phyloP scores from a whole-genome alignment of 30 jellyfish, hydroid and myxozoan species.

The Turritopsis rubra region DNA sequence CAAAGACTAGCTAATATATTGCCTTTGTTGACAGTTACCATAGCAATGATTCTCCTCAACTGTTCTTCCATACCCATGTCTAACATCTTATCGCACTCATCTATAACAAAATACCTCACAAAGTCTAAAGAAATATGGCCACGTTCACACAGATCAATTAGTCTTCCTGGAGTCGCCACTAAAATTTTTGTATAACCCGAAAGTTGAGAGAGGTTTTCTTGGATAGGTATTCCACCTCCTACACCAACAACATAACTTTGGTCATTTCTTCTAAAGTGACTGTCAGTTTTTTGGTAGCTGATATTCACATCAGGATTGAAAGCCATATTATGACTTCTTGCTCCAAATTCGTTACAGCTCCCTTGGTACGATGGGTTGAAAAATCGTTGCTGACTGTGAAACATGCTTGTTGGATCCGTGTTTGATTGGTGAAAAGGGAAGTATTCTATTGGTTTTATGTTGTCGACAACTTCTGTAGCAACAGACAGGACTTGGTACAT shows the following conservation, averaged over 20 bases:
- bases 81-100: slow-evolving; percentile 91
- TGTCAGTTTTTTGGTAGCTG: background rate
- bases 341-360: background rate
- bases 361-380: background rate
- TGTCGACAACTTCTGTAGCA: slow-evolving; percentile 5
- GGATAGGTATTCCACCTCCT: slow-evolving; percentile 78
- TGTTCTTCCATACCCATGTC: slow-evolving; percentile 88
- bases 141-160: slow-evolving; percentile 53
- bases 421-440: background rate
- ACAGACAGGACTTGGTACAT: slow-evolving; percentile 65
- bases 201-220: slow-evolving; percentile 33
- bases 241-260: slow-evolving; percentile 32
- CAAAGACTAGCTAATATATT: slow-evolving; percentile 46
- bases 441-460: background rate
- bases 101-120: slow-evolving; percentile 60
- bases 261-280: background rate
- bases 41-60: slow-evolving; percentile 54
- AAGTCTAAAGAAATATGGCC: slow-evolving; percentile 20
- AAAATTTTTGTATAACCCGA: slow-evolving; percentile 28
- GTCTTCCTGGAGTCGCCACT: slow-evolving; percentile 95
- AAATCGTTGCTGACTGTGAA: background rate
- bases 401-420: background rate
- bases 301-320: background rate
- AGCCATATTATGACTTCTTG: background rate
- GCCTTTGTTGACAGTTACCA: slow-evolving; percentile 18